Evolutionary conservation across 2,888 invertebrate species (phyloP), one percentile per base, ranked within the genome.

Genomic region (Balanococcus diminutus): DNA sequence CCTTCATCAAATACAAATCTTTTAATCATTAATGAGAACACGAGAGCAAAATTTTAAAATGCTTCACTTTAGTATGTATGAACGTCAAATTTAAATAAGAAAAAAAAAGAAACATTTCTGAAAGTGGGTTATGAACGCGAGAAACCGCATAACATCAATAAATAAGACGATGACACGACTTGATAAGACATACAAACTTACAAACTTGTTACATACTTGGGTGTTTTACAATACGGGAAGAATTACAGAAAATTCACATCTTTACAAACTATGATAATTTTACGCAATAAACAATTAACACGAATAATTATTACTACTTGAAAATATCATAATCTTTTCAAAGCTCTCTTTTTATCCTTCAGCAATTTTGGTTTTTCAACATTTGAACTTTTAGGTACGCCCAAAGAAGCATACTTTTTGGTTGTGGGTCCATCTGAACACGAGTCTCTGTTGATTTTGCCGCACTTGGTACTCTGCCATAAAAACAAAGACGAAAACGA

Each of bases 291-390:
- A 83, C 86, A 81, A 31, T 75, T 86, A 84, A n/a, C n/a, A n/a
- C n/a, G n/a, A n/a, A n/a, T n/a, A 86, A 84, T 42, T 83, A 83
- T 46, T 56, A n/a, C 75, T n/a, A 81, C 39, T 83, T 51, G 61
- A 86, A 82, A 81, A 86, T 16, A 81, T 87, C 72, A 96, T 93
- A 96, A 94, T 91, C 96, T 92, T 90, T 96, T 96, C 86, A 96
- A 91, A 88, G 95, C 95, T 90, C 95, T 93, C 90, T 95, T 96
- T 90, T 96, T 96, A 89, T 96, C 96, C 91, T 95, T 96, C 88
- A 94, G 91, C 88, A 94, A 91, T 89, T 94, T 94, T 89, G 94
- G 94, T 90, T 94, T 94, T 88, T 94, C 94, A 31, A 94, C 93
- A 86, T 93, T 90, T 91, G 94, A 95, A 86, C 94, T 93, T 79